Conservation (phyloP, 1,140 invertebrate genomes). For the Aphelenchoides fujianensis region DNA sequence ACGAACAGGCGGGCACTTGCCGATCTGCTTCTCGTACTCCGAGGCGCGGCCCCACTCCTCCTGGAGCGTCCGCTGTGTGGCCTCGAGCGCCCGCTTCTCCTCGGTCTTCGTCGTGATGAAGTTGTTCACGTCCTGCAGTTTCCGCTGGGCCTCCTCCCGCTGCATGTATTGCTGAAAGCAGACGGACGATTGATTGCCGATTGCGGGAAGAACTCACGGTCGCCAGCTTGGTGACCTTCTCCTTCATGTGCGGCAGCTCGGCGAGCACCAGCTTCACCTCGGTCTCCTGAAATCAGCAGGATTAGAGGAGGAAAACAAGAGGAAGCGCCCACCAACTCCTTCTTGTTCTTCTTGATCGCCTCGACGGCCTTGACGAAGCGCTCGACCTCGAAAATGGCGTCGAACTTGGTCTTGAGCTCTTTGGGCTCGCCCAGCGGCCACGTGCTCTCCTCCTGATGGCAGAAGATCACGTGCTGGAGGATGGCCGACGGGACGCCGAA, state of each 20-base stretch:
- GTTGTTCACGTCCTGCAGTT: background rate
- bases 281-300: conserved; percentile 30
- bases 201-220: background rate
- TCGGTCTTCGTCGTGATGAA: background rate
- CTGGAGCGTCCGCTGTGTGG: background rate
- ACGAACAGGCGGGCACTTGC: too few species aligned
- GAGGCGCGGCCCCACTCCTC: background rate
- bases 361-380: conserved; percentile 90
- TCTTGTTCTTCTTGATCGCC: conserved; percentile 72
- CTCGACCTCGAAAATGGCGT: conserved; percentile 92
- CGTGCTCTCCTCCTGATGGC: conserved; percentile 93
- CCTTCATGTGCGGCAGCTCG: conserved; percentile 47
- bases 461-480: conserved; percentile 93
- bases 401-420: conserved; percentile 89
- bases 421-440: conserved; percentile 92
- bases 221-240: background rate
- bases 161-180: conserved; percentile 2
- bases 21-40: background rate
- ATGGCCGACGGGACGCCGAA: conserved; percentile 89
- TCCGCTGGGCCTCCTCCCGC: conserved; percentile 33
- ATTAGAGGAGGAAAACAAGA: conserved; percentile 2
- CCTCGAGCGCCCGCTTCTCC: background rate
- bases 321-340: conserved; percentile 65
- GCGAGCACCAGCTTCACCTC: conserved; percentile 46
- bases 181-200: background rate